Evolutionary conservation across 2,113 vertebrate species (phyloP).

Genomic region (Salvelinus alpinus): DNA sequence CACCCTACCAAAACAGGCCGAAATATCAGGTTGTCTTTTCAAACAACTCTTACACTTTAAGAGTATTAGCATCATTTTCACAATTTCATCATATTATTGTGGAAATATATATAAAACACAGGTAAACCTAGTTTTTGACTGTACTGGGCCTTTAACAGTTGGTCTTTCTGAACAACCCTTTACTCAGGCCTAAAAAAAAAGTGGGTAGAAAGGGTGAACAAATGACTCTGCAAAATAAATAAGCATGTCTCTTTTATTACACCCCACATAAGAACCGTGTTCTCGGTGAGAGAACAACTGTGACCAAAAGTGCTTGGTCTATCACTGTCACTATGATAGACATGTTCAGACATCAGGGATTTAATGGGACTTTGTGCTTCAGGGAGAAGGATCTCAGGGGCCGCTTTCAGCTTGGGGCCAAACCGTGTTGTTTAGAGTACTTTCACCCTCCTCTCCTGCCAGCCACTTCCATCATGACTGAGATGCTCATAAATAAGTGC

Average conservation of each 20-base stretch:
- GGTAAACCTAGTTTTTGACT: too few species aligned
- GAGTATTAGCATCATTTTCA: too few species aligned
- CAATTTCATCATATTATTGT: too few species aligned
- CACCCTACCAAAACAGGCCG: too few species aligned
- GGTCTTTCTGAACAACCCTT: too few species aligned
- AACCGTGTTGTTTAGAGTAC: too few species aligned
- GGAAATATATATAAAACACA: too few species aligned
- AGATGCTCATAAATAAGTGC: constrained; percentile 54
- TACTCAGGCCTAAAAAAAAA: too few species aligned
- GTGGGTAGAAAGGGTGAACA: neutral
- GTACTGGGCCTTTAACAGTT: too few species aligned
- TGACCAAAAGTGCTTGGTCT: neutral
- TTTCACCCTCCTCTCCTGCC: neutral
- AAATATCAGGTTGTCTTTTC: too few species aligned
- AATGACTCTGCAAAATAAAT: neutral
- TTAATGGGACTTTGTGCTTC: constrained; percentile 58
- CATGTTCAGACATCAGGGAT: constrained; percentile 46
- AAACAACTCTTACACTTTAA: too few species aligned
- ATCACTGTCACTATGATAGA: constrained; percentile 9
- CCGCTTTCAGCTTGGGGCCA: neutral
- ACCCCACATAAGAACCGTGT: constrained; percentile 29
- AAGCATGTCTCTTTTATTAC: constrained; percentile 59
- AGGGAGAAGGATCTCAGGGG: constrained; percentile 24
- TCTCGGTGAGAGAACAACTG: too few species aligned
- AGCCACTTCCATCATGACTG: constrained; percentile 25